Evolutionary conservation across 2,888 invertebrate species (phyloP).

Genomic region (Cyclophora albipunctata): DNA sequence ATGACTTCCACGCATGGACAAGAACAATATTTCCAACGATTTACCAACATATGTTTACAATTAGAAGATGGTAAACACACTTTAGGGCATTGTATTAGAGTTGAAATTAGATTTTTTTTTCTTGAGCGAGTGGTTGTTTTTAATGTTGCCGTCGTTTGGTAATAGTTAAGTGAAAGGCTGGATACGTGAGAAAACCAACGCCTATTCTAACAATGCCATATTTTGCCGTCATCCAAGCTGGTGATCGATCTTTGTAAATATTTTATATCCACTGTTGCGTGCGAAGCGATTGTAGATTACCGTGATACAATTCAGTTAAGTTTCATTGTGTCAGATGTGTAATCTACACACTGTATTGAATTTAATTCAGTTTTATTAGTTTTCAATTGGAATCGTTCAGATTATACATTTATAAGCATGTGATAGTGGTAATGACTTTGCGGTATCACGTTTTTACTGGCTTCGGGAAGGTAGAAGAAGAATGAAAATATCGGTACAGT

Average conservation of each 20-base stretch:
- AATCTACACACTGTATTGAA: conserved; percentile 3
- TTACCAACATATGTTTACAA: conserved; percentile 24
- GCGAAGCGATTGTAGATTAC: conserved; percentile 48
- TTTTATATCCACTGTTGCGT: conserved; percentile 53
- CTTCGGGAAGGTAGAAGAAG: no score
- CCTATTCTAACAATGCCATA: conserved; percentile 68
- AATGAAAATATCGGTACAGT: no score
- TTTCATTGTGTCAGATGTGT: conserved; percentile 17
- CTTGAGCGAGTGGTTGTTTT: conserved; percentile 5
- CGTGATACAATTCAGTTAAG: conserved; percentile 13
- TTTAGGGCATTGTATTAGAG: conserved; percentile 27
- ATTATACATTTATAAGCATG: no score
- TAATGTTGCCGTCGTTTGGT: conserved; percentile 46
- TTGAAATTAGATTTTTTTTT: conserved; percentile 24
- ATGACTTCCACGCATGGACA: conserved; percentile 68
- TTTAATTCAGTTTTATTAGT: background rate
- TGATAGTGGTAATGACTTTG: no score
- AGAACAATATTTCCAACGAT: conserved; percentile 60
- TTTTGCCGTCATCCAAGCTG: conserved; percentile 61
- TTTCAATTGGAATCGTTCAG: background rate
- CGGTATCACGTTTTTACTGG: no score
- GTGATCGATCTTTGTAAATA: conserved; percentile 69
- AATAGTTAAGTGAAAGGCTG: conserved; percentile 70
- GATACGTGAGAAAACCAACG: conserved; percentile 69
- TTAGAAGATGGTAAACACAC: conserved; percentile 1